Conservation (phyloP, 1,140 invertebrate species). For the Drosophila busckii region DNA sequence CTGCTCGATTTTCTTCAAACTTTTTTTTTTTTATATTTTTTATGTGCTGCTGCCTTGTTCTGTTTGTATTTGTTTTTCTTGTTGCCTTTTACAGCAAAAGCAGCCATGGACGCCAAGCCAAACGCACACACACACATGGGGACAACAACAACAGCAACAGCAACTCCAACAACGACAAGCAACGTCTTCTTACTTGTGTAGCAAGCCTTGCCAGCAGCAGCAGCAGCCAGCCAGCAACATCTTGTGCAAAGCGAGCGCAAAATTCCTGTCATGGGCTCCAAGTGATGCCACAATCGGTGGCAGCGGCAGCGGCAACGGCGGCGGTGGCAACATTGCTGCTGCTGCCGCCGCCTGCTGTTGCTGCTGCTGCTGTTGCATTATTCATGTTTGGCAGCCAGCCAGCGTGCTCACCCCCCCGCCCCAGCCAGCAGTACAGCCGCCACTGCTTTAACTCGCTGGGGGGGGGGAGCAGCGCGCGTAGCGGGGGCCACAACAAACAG, state of each 20-base stretch:
- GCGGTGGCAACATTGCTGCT: not conserved
- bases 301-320: slow-evolving; percentile 16
- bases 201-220: slow-evolving; percentile 13
- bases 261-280: slow-evolving; percentile 57
- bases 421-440: too few relatives aligned
- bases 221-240: slow-evolving; percentile 35
- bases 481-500: slow-evolving; percentile 5
- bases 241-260: slow-evolving; percentile 50
- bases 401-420: slow-evolving; percentile 24
- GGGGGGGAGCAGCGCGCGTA: slow-evolving; percentile 10
- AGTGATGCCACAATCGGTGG: slow-evolving; percentile 41
- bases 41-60: too few relatives aligned
- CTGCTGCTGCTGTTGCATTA: slow-evolving; percentile 56
- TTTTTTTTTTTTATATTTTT: too few relatives aligned
- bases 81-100: slow-evolving; percentile 30
- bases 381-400: slow-evolving; percentile 64
- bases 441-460: slow-evolving; percentile 12
- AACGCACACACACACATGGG: slow-evolving; percentile 15
- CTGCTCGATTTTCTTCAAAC: slow-evolving; percentile 68
- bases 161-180: slow-evolving; percentile 22
- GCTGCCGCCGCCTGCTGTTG: slow-evolving; percentile 11
- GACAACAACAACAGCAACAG: slow-evolving; percentile 11
- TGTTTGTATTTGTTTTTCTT: too few relatives aligned
- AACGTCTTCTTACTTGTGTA: slow-evolving; percentile 40
- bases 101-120: slow-evolving; percentile 21